These are phyloP conservation scores for Papilio gigon DNA, from an alignment of 2,888 invertebrate genomes.

Conservation along the genomic window DNA sequence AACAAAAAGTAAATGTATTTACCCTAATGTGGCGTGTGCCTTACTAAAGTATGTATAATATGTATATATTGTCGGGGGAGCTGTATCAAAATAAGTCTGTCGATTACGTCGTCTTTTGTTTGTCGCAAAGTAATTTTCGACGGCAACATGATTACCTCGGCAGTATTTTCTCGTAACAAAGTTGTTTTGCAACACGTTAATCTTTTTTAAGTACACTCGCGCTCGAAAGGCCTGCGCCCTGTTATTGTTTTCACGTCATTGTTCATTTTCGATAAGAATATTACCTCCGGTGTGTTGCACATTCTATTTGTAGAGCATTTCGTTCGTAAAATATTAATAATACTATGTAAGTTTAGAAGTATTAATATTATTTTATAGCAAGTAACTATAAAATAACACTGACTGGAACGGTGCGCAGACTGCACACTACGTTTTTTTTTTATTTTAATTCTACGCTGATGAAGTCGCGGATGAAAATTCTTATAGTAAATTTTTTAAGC, in stretches of 20 bases:
- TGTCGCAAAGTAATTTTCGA: slow-evolving; percentile 7
- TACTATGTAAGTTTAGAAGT: no score
- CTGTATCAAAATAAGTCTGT: slow-evolving; percentile 2
- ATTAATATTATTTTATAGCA: no score
- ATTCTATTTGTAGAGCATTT: background rate
- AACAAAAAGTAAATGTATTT: background rate
- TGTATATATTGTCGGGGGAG: background rate
- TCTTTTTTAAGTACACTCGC: slow-evolving; percentile 16
- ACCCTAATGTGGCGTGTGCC: background rate
- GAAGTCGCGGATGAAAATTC: no score
- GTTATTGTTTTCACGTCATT: slow-evolving; percentile 11
- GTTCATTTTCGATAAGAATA: background rate
- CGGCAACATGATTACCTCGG: slow-evolving; percentile 3
- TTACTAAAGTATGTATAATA: background rate
- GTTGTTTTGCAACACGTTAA: slow-evolving; percentile 11
- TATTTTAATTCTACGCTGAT: no score
- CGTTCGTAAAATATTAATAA: no score
- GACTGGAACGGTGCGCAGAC: no score
- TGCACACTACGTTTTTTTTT: no score
- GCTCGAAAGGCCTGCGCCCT: background rate
- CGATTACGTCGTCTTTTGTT: slow-evolving; percentile 17
- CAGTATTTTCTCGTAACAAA: slow-evolving; percentile 15
- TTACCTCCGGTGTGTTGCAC: background rate
- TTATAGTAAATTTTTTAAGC: no score
- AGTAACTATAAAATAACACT: no score